Conservation (phyloP, 2,888 invertebrate species). For the Orchesellides sinensis region DNA sequence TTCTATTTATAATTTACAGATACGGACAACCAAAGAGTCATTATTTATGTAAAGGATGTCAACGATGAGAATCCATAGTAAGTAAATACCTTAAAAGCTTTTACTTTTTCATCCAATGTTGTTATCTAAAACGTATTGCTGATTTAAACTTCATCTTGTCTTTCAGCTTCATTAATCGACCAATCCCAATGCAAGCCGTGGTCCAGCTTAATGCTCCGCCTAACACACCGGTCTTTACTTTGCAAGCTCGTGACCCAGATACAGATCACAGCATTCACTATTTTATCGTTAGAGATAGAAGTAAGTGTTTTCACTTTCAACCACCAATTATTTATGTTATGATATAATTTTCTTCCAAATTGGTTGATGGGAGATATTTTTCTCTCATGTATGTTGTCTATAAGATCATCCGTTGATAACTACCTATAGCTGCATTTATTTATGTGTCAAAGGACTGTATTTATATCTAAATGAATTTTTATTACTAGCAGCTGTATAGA, state of each 20-base stretch:
- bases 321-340: background rate
- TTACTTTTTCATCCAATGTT: background rate
- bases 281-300: constrained; percentile 95
- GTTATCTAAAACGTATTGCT: background rate
- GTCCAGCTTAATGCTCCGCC: constrained; percentile 96
- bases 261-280: constrained; percentile 97
- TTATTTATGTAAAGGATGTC: constrained; percentile 95
- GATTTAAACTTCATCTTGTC: background rate
- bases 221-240: constrained; percentile 97
- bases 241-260: constrained; percentile 97
- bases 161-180: constrained; percentile 91
- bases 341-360: background rate
- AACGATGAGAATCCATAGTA: constrained; percentile 96
- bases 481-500: too few relatives aligned
- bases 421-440: too few relatives aligned
- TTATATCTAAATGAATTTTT: background rate
- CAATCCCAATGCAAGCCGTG: constrained; percentile 97
- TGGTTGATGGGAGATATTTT: background rate
- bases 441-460: too few relatives aligned
- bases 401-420: background rate
- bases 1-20: constrained; percentile 80
- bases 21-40: constrained; percentile 96
- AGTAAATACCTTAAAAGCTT: constrained; percentile 11
- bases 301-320: constrained; percentile 75
- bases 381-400: too few relatives aligned